A percentile compares a stretch with the other conserved stretches of the same genome.
These are phyloP conservation scores for Albula goreensis DNA, from an alignment of 2,113 vertebrate genomes.

Conservation along the genomic window DNA sequence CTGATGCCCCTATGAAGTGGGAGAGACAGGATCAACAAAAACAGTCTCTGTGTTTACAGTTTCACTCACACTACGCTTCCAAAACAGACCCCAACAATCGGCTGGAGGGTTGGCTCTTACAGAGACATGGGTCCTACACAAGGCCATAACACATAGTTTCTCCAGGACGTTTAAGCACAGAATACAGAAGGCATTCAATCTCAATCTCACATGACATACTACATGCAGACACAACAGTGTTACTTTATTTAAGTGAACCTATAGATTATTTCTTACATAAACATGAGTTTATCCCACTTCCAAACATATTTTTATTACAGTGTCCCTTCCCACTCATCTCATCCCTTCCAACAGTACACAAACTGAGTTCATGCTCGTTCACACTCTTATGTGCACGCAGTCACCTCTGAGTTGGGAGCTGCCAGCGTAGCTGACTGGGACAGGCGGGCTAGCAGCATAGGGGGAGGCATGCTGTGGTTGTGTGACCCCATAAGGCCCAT, in stretches of 20 bases:
- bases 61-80: background rate
- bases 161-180: background rate
- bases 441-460: constrained; percentile 72
- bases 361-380: background rate
- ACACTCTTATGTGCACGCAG: background rate
- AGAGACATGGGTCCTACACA: background rate
- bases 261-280: too few species aligned
- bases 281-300: too few species aligned
- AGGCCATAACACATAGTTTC: background rate
- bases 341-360: too few species aligned
- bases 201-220: background rate
- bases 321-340: too few species aligned
- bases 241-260: background rate
- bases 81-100: background rate
- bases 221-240: background rate
- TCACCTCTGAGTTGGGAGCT: constrained; percentile 84
- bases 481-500: constrained; percentile 72
- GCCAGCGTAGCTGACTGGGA: constrained; percentile 74
- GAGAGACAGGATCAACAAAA: background rate
- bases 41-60: too few species aligned
- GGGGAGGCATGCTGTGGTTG: constrained; percentile 74
- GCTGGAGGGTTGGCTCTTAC: background rate
- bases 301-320: too few species aligned
- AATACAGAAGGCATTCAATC: background rate
- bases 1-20: constrained; percentile 72